Base-by-base conservation (phyloP, 2,888 invertebrate species). In the Micropterix aruncella region DNA sequence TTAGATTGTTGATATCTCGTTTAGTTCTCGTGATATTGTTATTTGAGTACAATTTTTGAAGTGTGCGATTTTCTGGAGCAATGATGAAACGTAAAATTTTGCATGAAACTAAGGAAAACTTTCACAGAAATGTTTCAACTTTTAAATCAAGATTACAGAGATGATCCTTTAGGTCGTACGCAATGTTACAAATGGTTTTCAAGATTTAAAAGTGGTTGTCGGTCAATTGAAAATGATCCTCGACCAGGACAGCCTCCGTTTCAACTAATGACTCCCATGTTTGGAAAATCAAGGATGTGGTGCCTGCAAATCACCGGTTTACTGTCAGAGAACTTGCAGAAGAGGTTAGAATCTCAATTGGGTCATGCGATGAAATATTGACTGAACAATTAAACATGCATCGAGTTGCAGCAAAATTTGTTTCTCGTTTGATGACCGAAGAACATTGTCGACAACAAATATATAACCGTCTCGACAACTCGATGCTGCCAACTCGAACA, bases 181-280 rank as follows among this genome's bases (percentile, higher is more conserved):
- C 7, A 16, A 14, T 38, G 38, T 38, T 38, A 9, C 16, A 14
- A 38, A 38, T 38, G 38, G 38, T 38, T 38, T 38, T 9, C 38
- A 5, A 12, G 16, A 38, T 38, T 38, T 15, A 14, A 38, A 38
- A 38, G 14, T 38, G 38, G 38, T 38, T 14, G 38, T 38, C 38
- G 14, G 14, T 38, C 16, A 38, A 38, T 9, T 38, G 14, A 38
- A 38, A 14, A 38, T 14, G 38, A 9, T 14, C 16, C 38, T 38
- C 38, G 14, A 38, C 38, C 38, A 38, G 38, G 14, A 38, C 4
- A 14, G 38, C 12, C 38, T 38, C 14, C 38, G 38, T 9, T 14
- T 38, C 9, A 38, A 27, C 27, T 15, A 38, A 38, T 38, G 16
- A 38, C 9, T 9, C 7, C 14, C 38, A 38, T 5, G 14, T 38